These are phyloP conservation scores for Villa cingulata DNA, from an alignment of 2,888 invertebrate species.

Conservation along the genomic window DNA sequence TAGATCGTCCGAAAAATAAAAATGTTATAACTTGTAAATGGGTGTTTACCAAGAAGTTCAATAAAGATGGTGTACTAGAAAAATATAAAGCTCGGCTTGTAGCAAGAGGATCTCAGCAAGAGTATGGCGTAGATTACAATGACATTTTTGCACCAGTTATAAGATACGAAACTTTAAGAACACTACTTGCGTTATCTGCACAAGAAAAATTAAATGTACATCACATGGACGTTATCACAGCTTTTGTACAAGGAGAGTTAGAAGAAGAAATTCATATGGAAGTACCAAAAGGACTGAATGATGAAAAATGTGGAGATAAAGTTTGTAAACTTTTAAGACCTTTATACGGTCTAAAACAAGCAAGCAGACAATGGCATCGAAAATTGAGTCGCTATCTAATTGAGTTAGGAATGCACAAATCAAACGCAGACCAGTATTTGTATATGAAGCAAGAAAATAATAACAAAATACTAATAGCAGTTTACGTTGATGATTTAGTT, in stretches of 20 bases:
- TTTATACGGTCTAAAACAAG: conserved; percentile 1
- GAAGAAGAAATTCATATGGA: conserved; percentile 5
- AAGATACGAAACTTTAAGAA: conserved; percentile 9
- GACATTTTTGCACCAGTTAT: conserved; percentile 11
- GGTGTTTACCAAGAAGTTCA: conserved; percentile 14
- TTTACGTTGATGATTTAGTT: too few species aligned
- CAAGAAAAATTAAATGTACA: conserved; percentile 2
- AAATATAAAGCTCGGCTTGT: conserved; percentile 11
- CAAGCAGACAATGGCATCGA: too few species aligned
- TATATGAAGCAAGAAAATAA: too few species aligned
- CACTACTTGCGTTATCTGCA: conserved; percentile 6
- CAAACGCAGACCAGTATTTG: too few species aligned
- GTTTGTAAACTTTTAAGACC: conserved; percentile 1
- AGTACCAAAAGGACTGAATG: neutral
- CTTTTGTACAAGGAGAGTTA: conserved; percentile 6
- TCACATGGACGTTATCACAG: conserved; percentile 4
- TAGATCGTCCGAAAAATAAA: conserved; percentile 13
- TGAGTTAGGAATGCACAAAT: too few species aligned
- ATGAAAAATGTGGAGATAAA: neutral
- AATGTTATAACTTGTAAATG: conserved; percentile 14
- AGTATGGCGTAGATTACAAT: conserved; percentile 6
- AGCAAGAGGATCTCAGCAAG: too few species aligned
- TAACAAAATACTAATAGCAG: too few species aligned
- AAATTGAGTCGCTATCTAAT: too few species aligned
- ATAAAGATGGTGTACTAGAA: conserved; percentile 13